phyloP scores from a whole-genome alignment of 2,888 invertebrate genomes.

The Callyntrura guangdongensis region DNA sequence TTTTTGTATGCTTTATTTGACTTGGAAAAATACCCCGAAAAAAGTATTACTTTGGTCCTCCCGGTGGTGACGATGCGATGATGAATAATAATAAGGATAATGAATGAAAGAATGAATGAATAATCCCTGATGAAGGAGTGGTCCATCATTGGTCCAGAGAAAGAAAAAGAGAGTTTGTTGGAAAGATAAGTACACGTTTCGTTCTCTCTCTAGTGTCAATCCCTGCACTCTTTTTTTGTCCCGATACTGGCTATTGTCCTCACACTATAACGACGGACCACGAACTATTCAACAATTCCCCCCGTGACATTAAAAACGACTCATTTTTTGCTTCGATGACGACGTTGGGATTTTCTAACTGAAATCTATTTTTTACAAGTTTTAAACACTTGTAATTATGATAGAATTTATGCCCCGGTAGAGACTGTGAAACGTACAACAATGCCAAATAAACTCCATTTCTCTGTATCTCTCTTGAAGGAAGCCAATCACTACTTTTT shows the following conservation, averaged over 20 bases:
- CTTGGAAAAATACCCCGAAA: not conserved
- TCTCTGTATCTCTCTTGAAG: not conserved
- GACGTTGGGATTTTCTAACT: not conserved
- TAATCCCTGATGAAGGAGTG: not conserved
- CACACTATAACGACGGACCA: no score
- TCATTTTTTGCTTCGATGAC: no score
- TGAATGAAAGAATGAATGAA: not conserved
- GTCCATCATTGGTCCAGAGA: not conserved
- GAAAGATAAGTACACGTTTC: constrained; percentile 40
- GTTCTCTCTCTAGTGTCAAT: constrained; percentile 63
- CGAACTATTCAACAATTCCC: not conserved
- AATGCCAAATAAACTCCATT: not conserved
- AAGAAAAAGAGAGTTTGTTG: no score
- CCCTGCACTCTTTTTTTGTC: constrained; percentile 54
- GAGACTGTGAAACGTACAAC: not conserved
- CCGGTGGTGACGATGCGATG: not conserved
- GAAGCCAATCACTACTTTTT: no score
- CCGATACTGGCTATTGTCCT: not conserved
- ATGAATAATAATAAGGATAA: not conserved
- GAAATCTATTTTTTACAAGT: not conserved
- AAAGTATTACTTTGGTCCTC: not conserved
- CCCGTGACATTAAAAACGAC: not conserved
- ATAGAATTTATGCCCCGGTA: not conserved
- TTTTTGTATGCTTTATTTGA: no score
- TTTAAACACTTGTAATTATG: no score